Evolutionary conservation across 30 jellyfish, hydroid and myxozoan genomes (phyloP), one percentile per base, ranked within the genome.

Genomic region (Hydra vulgaris): DNA sequence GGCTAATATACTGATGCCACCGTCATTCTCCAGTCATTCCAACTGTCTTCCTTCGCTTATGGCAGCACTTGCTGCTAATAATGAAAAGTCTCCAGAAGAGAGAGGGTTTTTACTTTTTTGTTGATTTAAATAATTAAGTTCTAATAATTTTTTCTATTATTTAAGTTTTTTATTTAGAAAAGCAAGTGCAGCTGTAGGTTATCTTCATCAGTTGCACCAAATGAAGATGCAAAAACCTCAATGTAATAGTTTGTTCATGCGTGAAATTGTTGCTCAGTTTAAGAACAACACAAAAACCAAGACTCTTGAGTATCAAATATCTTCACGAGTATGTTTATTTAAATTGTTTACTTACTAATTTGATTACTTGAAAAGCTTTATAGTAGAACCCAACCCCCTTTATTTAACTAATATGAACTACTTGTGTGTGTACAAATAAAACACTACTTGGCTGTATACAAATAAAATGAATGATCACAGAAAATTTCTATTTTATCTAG

Each of bases 121-220:
- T 16, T 12, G 16, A 22, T 15, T 8, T 27, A 23, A 25, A 54
- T 19, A 55, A 54, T 7, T 66, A 25, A 21, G 26, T 7, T 1
- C 40, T 54, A 21, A 23, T 73, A 1, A 1, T 69, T 69, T 5
- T 21, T 24, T 5, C 15, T 69, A 15, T 69, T 69, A 21, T 15
- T n/a, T 18, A 54, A 20, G 15, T n/a, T 7, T 22, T 75, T 15
- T 69, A 18, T 40, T 21, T 80, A 91, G 97, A 70, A 83, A 86
- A 76, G 97, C 97, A 55, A 91, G 97, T 74, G 96, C 95, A 19
- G 97, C 96, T 22, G 85, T 91, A 53, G 97, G 97, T 0, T 91
- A 91, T 70, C 89, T 91, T 0, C 93, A 91, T 71, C 97, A 91
- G 84, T 74, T 91, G 21, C 97, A 91, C 74, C 95, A 91, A 25